Base-by-base conservation (phyloP, 92 coral and sea anemone species). In the Nematostella vectensis region DNA sequence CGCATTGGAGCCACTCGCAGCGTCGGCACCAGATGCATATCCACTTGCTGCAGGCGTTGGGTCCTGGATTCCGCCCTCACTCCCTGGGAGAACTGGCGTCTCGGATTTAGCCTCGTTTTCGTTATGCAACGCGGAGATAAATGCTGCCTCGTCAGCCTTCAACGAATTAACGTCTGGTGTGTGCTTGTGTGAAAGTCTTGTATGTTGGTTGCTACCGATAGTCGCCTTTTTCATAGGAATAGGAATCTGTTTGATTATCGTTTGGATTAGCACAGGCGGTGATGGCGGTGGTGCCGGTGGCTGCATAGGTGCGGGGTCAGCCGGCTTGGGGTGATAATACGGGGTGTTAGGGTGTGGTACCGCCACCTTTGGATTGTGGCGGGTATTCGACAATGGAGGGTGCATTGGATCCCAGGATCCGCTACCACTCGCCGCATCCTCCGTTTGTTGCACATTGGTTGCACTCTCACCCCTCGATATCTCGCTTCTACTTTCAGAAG, bases 111-210 rank as follows among this genome's bases (percentile, higher is more conserved):
- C 61, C 67, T 71, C 74, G 55, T 72, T 74, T 25, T 68, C 83
- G 25, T 83, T 83, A 26, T 91, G 79, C 15, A 91, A 78, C 27
- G 94, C 91, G 17, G 95, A 88, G 23, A 81, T 71, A 59, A 86
- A 91, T 3, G 95, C 88, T 18, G 87, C 82, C 54, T 91, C 98
- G 49, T 91, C 98, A 15, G 98, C 88, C 44, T 58, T 81, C 11
- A 91, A 50, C 27, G 55, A 3, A 8, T 13, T 3, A 2, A 37
- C 54, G 24, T 11, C 38, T n/a, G 13, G 51, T 4, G 13, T 15
- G 33, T 36, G 44, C 51, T 37, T 48, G 29, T 38, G 55, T 3
- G 62, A 54, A 33, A 53, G 29, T 25, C 55, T 55, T 38, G 54
- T 54, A 1, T 65, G 47, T 11, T 66, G 56, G 18, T 36, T 13